Percentiles rank a stretch among this genome's conserved stretches.
Conservation (phyloP, 2,113 vertebrate species). For the Notarius lentiginosus region DNA sequence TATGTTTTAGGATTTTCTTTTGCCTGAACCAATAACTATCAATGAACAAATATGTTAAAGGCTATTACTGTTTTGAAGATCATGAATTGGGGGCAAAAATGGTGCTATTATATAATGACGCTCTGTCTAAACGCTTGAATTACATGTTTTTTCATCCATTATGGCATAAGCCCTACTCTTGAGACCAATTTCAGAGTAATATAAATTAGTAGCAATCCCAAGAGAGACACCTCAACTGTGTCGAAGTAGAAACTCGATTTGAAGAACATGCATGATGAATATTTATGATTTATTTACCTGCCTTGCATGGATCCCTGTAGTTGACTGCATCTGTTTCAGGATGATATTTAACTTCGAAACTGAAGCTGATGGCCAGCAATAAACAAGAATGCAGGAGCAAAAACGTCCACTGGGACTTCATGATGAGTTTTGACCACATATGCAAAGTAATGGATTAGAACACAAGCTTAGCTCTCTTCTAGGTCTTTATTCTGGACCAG, state of each 20-base stretch:
- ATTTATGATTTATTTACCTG: slow-evolving; percentile 62
- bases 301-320: slow-evolving; percentile 78
- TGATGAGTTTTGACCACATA: slow-evolving; percentile 48
- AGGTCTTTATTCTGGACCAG: slow-evolving; percentile 65
- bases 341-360: slow-evolving; percentile 55
- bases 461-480: slow-evolving; percentile 56
- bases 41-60: not conserved
- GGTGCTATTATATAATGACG: not conserved
- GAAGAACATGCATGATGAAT: not conserved
- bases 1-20: not conserved
- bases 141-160: not conserved
- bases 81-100: not conserved
- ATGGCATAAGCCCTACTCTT: not conserved
- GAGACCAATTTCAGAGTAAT: not conserved
- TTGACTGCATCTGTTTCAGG: slow-evolving; percentile 64
- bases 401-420: slow-evolving; percentile 59
- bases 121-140: not conserved
- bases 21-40: not conserved
- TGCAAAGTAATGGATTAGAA: slow-evolving; percentile 17
- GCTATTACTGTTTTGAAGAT: not conserved
- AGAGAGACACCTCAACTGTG: not conserved
- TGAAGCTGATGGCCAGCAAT: slow-evolving; percentile 55
- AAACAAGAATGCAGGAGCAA: slow-evolving; percentile 59
- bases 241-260: not conserved
- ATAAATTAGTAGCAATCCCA: not conserved